Conservation (phyloP, 2,113 vertebrate species). For the Apaloderma vittatum region DNA sequence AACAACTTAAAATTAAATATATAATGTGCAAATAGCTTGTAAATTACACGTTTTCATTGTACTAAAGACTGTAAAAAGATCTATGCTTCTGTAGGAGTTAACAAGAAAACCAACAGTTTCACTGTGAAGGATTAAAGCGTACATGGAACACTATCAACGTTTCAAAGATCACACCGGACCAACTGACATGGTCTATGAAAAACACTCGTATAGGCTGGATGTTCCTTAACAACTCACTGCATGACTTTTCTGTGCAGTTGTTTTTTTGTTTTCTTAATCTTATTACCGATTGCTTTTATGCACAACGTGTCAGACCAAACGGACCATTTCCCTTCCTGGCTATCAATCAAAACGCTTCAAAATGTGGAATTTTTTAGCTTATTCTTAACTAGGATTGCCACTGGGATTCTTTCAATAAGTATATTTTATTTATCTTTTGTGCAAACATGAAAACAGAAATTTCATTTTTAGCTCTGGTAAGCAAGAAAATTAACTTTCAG, state of each 20-base stretch:
- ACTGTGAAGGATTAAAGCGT: not conserved
- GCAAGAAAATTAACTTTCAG: not conserved
- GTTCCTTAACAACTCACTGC: not conserved
- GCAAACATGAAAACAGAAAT: not conserved
- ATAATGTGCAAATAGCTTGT: not conserved
- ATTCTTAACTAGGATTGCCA: not conserved
- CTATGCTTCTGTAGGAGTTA: not conserved
- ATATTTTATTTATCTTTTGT: not conserved
- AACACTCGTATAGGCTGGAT: not conserved
- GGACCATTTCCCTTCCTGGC: not conserved
- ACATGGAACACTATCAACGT: not conserved
- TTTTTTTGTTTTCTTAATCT: not conserved
- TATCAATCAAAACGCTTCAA: not conserved
- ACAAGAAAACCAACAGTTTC: not conserved
- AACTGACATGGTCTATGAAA: not conserved
- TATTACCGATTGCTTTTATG: not conserved
- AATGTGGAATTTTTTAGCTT: not conserved
- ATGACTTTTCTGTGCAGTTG: rapidly evolving
- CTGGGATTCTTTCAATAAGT: not conserved
- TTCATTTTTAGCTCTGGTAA: conserved; percentile 33
- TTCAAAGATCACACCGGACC: not conserved
- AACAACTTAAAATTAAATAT: not conserved
- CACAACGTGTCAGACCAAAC: not conserved
- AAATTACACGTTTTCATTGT: not conserved
- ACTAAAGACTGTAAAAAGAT: not conserved